Base-by-base conservation (phyloP, 2,113 vertebrate species). In the Sterna hirundo region DNA sequence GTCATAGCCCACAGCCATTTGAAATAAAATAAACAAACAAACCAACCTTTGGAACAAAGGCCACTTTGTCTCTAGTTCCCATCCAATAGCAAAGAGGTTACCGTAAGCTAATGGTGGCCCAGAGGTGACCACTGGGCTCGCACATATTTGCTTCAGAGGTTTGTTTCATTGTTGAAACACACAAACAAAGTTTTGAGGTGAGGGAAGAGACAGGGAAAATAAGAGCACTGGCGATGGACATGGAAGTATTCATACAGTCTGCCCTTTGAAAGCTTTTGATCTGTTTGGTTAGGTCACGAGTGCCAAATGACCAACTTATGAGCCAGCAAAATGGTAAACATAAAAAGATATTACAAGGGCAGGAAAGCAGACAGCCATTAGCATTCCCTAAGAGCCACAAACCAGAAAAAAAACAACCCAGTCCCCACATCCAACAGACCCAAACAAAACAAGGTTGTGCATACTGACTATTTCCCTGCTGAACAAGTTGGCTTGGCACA, bases 321-420 rank as follows among this genome's bases (percentile, higher is more conserved):
- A 97, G 95, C 89, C 97, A 97, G 94, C 76, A 86, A 90, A 96
- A 95, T 60, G 88, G 95, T 96, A 97, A 97, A 96, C 96, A 97
- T 96, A 97, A 97, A 96, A 95, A 97, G 97, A 96, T 96, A 97
- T 94, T 97, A 77, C 70, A 93, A 83, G 90, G 92, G 93, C 92
- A 95, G 95, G 93, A 96, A 97, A 97, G 95, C 90, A 97, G 97
- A 88, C 95, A 94, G 72, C 74, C 93, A 97, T 96, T 94, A 97
- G 94, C 93, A 95, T 96, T 97, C 96, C 93, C 93, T 71, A 86
- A 90, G 90, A 96, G 94, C 96, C 97, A 96, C 96, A 97, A 96
- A 96, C 94, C 95, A 97, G 82, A 69, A 88, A 77, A 94, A 83
- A 81, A 57, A 17, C 54, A 91, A 91, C 71, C 95, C 44, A 7